Evolutionary conservation across 2,888 invertebrate genomes (phyloP), one percentile per base, ranked within the genome.

Genomic region (Ernsta delagoae): DNA sequence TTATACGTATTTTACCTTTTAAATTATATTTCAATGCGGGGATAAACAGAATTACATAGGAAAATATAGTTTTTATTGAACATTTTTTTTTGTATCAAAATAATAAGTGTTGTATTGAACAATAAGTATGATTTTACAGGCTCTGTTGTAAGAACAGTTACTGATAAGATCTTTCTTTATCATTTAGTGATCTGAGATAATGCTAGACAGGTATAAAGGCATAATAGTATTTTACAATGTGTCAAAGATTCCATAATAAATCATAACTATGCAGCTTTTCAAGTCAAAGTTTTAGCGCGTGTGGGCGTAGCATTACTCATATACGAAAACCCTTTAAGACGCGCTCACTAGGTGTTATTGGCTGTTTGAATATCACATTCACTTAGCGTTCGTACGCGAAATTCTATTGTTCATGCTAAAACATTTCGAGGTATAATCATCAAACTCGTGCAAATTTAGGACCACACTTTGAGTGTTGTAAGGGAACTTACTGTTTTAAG

Each of bases 381-480:
- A 90, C 87, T 91, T 90, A 90, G 86, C 90, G 77, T 76, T 81
- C 82, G 81, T 80, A 81, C 81, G 87, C 83, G 83, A 88, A 87
- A 83, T 64, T 71, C 78, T 79, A 78, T 78, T 76, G 79, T 73
- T 71, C 74, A 77, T 79, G 77, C 78, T 84, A 83, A 88, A 85
- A 79, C 77, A 75, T 78, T 85, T 81, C 73, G 78, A 81, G 78
- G 74, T 70, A 72, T 78, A 77, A 83, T 87, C 83, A 81, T 82
- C 85, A 80, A 78, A 77, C 70, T 72, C 75, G 76, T 85, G 87
- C 87, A 83, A 88, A 89, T 85, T 69, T 63, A 24, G 59, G 59
- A 43, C 43, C 59, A 61, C 69, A 68, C 50, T 68, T 57, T 53
- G 34, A 34, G 59, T 50, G 48, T 50, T 50, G 7, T 16, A 1